Conservation (phyloP, 2,888 invertebrate species). For the Philonicus albiceps region DNA sequence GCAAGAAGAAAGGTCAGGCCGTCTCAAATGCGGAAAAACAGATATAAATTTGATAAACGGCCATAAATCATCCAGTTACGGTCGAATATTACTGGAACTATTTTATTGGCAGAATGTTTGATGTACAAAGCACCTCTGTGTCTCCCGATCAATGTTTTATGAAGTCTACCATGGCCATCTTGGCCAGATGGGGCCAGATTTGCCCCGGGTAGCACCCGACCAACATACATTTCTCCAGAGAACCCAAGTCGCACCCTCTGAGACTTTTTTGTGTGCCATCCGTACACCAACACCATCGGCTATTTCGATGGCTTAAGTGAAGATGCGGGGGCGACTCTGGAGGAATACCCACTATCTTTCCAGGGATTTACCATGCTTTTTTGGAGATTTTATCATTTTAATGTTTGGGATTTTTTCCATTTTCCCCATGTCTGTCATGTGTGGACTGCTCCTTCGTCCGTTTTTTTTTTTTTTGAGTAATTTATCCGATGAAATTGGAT, state of each 20-base stretch:
- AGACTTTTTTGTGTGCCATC: neutral
- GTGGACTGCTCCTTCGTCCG: neutral
- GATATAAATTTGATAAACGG: neutral
- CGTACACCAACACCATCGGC: neutral
- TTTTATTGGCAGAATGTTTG: slow-evolving; percentile 35
- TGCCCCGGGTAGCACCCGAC: neutral
- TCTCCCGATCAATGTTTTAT: slow-evolving; percentile 29
- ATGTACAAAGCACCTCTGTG: slow-evolving; percentile 19
- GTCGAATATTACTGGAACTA: slow-evolving; percentile 31
- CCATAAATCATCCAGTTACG: slow-evolving; percentile 36
- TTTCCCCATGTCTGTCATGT: slow-evolving; percentile 10
- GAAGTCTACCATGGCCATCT: slow-evolving; percentile 16
- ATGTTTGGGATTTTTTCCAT: slow-evolving; percentile 24
- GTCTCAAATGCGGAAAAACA: neutral
- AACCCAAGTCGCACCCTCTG: neutral
- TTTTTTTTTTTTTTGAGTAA: neutral
- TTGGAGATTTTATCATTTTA: slow-evolving; percentile 26
- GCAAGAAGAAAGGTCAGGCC: neutral
- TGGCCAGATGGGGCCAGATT: slow-evolving; percentile 22
- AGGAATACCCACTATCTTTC: neutral
- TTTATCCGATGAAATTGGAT: slow-evolving; percentile 31
- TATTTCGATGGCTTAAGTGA: neutral
- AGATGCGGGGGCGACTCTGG: neutral
- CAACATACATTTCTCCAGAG: neutral
- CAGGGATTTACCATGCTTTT: neutral